These are phyloP conservation scores for Dufourea novaeangliae DNA, from an alignment of 1,140 invertebrate genomes.

Conservation along the genomic window DNA sequence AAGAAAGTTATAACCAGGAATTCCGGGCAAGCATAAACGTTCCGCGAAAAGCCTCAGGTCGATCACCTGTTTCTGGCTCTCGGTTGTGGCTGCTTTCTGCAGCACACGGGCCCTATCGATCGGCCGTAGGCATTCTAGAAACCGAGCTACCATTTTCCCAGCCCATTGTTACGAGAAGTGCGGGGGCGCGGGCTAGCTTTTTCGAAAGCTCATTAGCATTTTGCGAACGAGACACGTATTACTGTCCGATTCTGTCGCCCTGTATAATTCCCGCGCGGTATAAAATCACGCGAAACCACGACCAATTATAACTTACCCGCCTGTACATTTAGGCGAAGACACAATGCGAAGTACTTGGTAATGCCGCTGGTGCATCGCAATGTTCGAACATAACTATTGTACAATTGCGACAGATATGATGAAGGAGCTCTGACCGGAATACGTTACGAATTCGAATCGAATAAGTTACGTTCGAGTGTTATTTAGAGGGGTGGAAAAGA, in stretches of 20 bases:
- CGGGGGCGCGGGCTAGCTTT: conserved; percentile 32
- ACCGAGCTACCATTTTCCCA: conserved; percentile 58
- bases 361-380: background rate
- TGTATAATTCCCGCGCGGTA: background rate
- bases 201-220: conserved; percentile 38
- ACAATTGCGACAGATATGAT: background rate
- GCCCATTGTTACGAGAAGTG: conserved; percentile 55
- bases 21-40: conserved; percentile 33
- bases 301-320: conserved; percentile 17
- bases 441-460: no score
- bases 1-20: conserved; percentile 4
- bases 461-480: no score
- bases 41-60: conserved; percentile 58
- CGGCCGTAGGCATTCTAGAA: conserved; percentile 60
- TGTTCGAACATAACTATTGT: background rate
- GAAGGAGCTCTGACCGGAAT: no score
- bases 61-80: conserved; percentile 61
- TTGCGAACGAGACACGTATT: background rate
- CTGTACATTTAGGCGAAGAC: background rate
- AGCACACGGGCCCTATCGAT: conserved; percentile 59
- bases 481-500: no score
- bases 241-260: background rate
- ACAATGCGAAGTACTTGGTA: background rate
- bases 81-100: conserved; percentile 51
- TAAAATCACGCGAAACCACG: conserved; percentile 4